These are phyloP conservation scores for Oppia nitens DNA, from an alignment of 1,140 invertebrate species.

Conservation along the genomic window DNA sequence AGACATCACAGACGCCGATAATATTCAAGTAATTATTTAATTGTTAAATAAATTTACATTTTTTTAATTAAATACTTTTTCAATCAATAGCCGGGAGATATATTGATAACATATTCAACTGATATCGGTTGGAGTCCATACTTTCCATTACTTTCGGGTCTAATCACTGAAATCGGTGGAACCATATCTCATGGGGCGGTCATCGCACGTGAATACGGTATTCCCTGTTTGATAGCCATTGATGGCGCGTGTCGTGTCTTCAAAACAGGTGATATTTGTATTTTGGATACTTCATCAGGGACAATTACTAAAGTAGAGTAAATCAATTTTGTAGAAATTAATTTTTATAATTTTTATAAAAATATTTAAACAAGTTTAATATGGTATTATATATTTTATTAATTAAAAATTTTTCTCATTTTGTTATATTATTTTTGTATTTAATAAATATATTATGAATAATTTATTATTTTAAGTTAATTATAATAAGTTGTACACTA, in stretches of 20 bases:
- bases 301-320: no score
- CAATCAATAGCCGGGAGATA: constrained; percentile 40
- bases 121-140: constrained; percentile 76
- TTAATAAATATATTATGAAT: no score
- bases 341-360: no score
- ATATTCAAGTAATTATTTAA: constrained; percentile 26
- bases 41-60: not conserved
- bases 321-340: no score
- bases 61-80: constrained; percentile 23
- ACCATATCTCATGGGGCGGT: constrained; percentile 71
- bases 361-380: no score
- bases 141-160: constrained; percentile 56
- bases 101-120: constrained; percentile 56
- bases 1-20: constrained; percentile 27
- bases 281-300: no score
- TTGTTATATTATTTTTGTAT: no score
- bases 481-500: no score
- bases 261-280: constrained; percentile 42
- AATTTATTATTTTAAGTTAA: no score
- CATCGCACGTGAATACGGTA: constrained; percentile 66
- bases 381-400: no score
- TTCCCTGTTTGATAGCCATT: constrained; percentile 62
- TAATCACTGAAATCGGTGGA: constrained; percentile 68
- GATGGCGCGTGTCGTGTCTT: constrained; percentile 46
- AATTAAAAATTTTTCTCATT: no score